Evolutionary conservation across 2,113 vertebrate species (phyloP), one percentile per base, ranked within the genome.

Genomic region (Nothoprocta pentlandii): DNA sequence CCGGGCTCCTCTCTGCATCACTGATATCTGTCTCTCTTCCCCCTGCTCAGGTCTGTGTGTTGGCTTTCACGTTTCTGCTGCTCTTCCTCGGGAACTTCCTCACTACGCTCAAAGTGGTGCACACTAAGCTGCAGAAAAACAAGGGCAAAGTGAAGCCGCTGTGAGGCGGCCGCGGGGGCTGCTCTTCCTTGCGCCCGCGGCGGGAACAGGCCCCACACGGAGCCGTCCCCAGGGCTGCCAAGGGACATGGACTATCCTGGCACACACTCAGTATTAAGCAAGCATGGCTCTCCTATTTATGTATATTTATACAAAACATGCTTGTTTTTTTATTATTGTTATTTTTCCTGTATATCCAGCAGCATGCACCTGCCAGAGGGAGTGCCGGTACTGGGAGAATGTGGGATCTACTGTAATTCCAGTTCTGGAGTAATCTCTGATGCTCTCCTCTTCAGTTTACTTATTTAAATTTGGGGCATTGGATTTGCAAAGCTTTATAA

Each of bases 11-110:
- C 54, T 30, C 26, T 30, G 54, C 28, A 7, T 61, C 41, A 12
- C 23, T 66, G 26, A 2, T 47, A 2, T 28, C 3, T 47, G 3
- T 41, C 8, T n/a, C 19, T 14, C 3, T 22, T 22, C 9, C 34
- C 64, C 17, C 21, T 4, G 12, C 39, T 23, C 96, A 99, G 99
- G 99, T 99, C 51, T 98, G 98, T 32, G 99, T 99, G 96, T 88
- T 99, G 97, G 99, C 98, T 0, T 97, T 99, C 95, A 99, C 99
- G 0, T 99, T 99, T 97, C 98, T 99, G 21, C 80, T 99, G 85
- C 98, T 99, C n/a, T 99, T 99, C 97, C 98, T 99, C 0, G 99
- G 99, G 69, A 99, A 99, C 67, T 99, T 99, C 87, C 98, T 99
- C 94, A 99, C 99, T 41, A 99, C 99, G 1, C 93, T 99, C 70